A percentile compares a stretch with the other conserved stretches of the same genome.
Evolutionary conservation across 2,113 vertebrate genomes (phyloP).

Genomic region (Taxidea taxus): DNA sequence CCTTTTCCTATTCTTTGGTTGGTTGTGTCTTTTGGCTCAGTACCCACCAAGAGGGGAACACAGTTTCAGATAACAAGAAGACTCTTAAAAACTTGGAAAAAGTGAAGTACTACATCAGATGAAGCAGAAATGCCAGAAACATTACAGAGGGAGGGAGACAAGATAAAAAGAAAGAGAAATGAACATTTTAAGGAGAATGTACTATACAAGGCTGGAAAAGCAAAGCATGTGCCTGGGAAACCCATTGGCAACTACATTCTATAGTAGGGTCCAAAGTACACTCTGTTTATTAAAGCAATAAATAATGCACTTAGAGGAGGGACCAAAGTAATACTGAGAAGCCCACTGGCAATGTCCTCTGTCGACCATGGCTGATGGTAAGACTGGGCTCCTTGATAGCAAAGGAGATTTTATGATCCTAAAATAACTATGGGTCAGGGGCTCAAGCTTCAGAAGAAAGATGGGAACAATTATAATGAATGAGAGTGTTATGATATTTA

Average conservation of each 20-base stretch:
- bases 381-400: background rate
- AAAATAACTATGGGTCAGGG: background rate
- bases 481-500: background rate
- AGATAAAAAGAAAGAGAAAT: background rate
- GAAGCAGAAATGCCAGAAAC: background rate
- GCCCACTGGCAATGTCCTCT: background rate
- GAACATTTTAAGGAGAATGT: no score
- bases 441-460: background rate
- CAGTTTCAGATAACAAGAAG: background rate
- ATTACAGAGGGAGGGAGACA: background rate
- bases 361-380: background rate
- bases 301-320: background rate
- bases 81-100: background rate
- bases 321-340: background rate
- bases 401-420: background rate
- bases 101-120: background rate
- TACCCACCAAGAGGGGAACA: background rate
- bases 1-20: background rate
- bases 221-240: background rate
- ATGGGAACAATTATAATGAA: background rate
- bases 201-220: background rate
- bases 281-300: background rate
- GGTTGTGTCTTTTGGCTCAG: background rate
- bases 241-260: background rate
- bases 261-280: background rate